Conservation (phyloP, 2,888 invertebrate species). For the Griposia aprilina region DNA sequence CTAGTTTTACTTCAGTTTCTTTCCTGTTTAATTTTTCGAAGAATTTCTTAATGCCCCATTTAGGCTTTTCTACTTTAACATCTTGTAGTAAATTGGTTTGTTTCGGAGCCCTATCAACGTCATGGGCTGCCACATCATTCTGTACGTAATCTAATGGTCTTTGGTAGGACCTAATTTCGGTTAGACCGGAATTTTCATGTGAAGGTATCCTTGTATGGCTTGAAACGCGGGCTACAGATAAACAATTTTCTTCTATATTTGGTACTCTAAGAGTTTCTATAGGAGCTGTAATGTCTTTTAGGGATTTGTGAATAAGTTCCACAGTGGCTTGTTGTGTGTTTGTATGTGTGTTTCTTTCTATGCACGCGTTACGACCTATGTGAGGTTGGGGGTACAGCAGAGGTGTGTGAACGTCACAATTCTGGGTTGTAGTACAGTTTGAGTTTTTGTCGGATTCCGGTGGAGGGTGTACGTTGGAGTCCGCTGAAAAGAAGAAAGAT, state of each 20-base stretch:
- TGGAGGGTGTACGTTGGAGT: constrained; percentile 61
- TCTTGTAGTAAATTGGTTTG: constrained; percentile 85
- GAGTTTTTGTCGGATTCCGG: constrained; percentile 83
- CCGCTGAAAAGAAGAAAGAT: constrained; percentile 53
- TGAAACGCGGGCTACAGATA: constrained; percentile 81
- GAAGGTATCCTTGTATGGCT: constrained; percentile 69
- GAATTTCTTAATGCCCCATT: constrained; percentile 85
- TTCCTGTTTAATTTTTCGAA: constrained; percentile 83
- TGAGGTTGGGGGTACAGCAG: constrained; percentile 93
- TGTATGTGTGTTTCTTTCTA: constrained; percentile 92
- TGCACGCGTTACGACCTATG: constrained; percentile 96
- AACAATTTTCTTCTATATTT: constrained; percentile 78
- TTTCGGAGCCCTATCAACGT: constrained; percentile 81
- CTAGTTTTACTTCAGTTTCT: constrained; percentile 91
- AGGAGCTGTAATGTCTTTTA: constrained; percentile 88
- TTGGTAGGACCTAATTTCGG: constrained; percentile 84
- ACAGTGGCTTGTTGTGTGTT: constrained; percentile 91
- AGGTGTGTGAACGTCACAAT: constrained; percentile 86
- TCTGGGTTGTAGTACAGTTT: constrained; percentile 75
- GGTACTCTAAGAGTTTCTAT: constrained; percentile 68
- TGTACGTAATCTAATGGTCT: constrained; percentile 92
- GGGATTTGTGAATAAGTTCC: constrained; percentile 91
- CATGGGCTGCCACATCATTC: constrained; percentile 92
- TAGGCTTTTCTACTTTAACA: constrained; percentile 80
- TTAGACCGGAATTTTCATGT: constrained; percentile 78